phyloP scores from a whole-genome alignment of 2,888 invertebrate species.

The Micoletzkya japonica region DNA sequence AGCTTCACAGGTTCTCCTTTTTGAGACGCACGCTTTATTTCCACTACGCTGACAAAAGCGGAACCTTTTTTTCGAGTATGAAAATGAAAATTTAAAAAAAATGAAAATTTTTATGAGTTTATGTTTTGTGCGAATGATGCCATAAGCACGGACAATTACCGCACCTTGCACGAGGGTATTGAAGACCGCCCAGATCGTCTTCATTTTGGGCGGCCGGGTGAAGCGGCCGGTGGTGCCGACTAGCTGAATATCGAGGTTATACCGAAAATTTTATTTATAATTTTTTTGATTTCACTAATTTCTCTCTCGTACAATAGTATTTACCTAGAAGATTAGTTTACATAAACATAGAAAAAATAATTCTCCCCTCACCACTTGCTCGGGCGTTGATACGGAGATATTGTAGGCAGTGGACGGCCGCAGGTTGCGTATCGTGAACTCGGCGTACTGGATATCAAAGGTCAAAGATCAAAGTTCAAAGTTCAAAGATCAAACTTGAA shows the following conservation, averaged over 20 bases:
- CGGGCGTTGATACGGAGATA: slow-evolving; percentile 40
- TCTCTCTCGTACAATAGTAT: too few species aligned
- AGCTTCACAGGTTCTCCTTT: too few species aligned
- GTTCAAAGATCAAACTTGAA: not conserved
- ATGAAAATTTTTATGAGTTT: not conserved
- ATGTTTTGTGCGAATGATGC: not conserved
- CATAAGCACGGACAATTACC: not conserved
- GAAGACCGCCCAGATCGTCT: slow-evolving; percentile 47
- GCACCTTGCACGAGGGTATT: slow-evolving; percentile 46
- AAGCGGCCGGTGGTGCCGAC: slow-evolving; percentile 21
- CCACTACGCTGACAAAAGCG: too few species aligned
- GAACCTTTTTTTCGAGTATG: too few species aligned
- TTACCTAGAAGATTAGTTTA: too few species aligned
- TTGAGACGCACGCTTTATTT: too few species aligned
- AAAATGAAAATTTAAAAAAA: not conserved
- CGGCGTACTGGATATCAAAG: slow-evolving; percentile 22
- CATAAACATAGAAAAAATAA: not conserved
- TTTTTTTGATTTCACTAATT: too few species aligned
- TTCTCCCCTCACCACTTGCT: slow-evolving; percentile 24
- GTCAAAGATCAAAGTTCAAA: not conserved
- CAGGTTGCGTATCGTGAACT: slow-evolving; percentile 35
- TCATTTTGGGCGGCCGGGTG: slow-evolving; percentile 29
- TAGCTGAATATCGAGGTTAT: too few species aligned
- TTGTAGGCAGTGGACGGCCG: slow-evolving; percentile 48
- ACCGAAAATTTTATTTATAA: too few species aligned